A percentile compares a stretch with the other conserved stretches of the same genome.
Conservation (phyloP, 2,888 invertebrate species). For the Lingula anatina region DNA sequence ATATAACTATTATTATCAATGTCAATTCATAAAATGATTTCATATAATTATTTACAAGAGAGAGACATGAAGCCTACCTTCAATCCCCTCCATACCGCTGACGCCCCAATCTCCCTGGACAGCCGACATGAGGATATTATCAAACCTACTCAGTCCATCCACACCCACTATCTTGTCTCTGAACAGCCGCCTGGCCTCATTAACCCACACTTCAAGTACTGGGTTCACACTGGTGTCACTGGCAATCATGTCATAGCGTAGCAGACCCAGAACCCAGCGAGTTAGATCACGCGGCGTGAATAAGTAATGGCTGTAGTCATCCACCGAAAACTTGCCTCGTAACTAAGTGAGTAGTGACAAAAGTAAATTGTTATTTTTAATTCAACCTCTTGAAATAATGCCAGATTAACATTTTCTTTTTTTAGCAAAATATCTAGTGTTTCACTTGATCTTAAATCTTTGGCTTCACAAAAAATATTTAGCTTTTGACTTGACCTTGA, state of each 20-base stretch:
- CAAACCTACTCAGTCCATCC: constrained; percentile 65
- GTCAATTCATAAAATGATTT: too few species aligned
- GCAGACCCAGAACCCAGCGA: constrained; percentile 65
- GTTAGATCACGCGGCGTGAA: constrained; percentile 74
- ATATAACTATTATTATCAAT: too few species aligned
- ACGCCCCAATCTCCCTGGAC: constrained; percentile 52
- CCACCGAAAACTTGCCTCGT: constrained; percentile 56
- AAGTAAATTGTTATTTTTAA: too few species aligned
- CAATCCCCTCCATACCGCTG: too few species aligned
- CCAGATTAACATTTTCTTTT: too few species aligned
- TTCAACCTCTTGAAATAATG: too few species aligned
- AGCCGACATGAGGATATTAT: constrained; percentile 60
- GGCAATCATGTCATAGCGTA: constrained; percentile 58
- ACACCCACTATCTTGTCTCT: constrained; percentile 66
- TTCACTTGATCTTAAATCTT: too few species aligned
- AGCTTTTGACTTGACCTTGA: too few species aligned
- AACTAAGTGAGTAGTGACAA: constrained; percentile 43
- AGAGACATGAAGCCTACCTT: too few species aligned
- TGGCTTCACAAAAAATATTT: too few species aligned
- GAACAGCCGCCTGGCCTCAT: constrained; percentile 74
- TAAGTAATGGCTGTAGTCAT: constrained; percentile 64
- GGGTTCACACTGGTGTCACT: constrained; percentile 41
- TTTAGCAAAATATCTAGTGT: too few species aligned
- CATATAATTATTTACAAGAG: too few species aligned
- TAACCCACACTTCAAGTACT: constrained; percentile 62